Evolutionary conservation across 2,797 vertebrate genomes (phyloP), one percentile per base, ranked within the genome.

Genomic region (Acanthis flammea): DNA sequence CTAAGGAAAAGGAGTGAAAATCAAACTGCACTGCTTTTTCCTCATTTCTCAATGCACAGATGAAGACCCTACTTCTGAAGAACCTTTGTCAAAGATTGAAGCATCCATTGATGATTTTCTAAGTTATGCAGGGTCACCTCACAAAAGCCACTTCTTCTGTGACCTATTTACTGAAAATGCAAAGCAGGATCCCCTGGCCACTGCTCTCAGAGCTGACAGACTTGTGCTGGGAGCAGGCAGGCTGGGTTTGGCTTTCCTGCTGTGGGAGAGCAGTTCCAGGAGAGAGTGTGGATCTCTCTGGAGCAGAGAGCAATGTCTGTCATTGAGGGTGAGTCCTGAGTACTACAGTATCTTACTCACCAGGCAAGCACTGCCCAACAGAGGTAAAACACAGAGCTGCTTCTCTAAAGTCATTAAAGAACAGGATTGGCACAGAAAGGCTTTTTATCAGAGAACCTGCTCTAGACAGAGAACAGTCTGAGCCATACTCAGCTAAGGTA

Each of bases 321-420:
- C 51, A 50, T 28, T n/a, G 9, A 8, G 33, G 50, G 5, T 12
- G 19, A 78, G 33, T n/a, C 33, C 48, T 14, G 13, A 48, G 31
- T 1, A 5, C 33, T 19, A 9, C 51, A 30, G 0, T 5, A 30
- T n/a, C 37, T 53, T 24, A 22, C 0, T 31, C 37, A 27, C 0
- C 0, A 63, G 39, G 44, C 19, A 63, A 79, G 31, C 21, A 5
- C 41, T 53, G 9, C 3, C 76, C 39, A 23, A 19, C 6, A 41
- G 19, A 62, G 22, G 10, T 50, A 57, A 66, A 89, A 68, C 16
- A 10, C 0, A 2, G 0, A 50, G 23, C 53, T 71, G 44, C 50
- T 80, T 47, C 72, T 57, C 35, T 47, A 19, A 50, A 7, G 50
- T 67, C 25, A 30, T 9, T 77, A 50, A 92, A 74, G 25, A 31